Percentiles rank a stretch among this genome's conserved stretches.
These are phyloP conservation scores for Nephila pilipes DNA, from an alignment of 1,140 invertebrate genomes.

Conservation along the genomic window DNA sequence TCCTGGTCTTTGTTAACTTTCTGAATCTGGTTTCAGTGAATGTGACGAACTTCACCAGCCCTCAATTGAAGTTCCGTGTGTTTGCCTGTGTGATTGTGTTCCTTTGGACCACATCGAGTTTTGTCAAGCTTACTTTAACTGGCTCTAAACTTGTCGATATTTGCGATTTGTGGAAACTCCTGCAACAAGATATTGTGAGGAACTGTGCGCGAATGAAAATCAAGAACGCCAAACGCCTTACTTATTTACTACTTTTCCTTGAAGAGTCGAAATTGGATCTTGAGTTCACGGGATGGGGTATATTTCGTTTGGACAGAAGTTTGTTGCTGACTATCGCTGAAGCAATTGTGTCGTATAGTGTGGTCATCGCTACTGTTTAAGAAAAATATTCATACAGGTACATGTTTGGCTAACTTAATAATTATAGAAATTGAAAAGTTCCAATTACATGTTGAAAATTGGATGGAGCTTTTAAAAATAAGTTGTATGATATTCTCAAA, in stretches of 20 bases:
- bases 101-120: background rate
- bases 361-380: background rate
- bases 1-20: slow-evolving; percentile 28
- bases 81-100: background rate
- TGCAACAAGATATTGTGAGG: background rate
- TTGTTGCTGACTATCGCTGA: slow-evolving; percentile 22
- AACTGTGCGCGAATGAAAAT: background rate
- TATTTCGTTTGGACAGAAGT: slow-evolving; percentile 40
- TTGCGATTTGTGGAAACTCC: background rate
- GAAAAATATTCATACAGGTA: too few species aligned
- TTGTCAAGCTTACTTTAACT: slow-evolving; percentile 17
- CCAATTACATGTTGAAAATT: too few species aligned
- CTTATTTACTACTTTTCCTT: background rate
- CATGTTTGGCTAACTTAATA: too few species aligned
- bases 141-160: background rate
- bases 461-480: too few species aligned
- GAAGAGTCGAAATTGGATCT: background rate
- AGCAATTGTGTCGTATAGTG: slow-evolving; percentile 44
- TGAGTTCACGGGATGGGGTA: slow-evolving; percentile 46
- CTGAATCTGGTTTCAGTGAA: background rate
- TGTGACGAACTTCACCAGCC: background rate
- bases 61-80: background rate
- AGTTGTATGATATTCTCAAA: too few species aligned
- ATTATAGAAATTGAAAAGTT: too few species aligned
- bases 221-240: background rate